Evolutionary conservation across 2,797 vertebrate genomes (phyloP), one percentile per base, ranked within the genome.

Genomic region (Rhinoraja longicauda): DNA sequence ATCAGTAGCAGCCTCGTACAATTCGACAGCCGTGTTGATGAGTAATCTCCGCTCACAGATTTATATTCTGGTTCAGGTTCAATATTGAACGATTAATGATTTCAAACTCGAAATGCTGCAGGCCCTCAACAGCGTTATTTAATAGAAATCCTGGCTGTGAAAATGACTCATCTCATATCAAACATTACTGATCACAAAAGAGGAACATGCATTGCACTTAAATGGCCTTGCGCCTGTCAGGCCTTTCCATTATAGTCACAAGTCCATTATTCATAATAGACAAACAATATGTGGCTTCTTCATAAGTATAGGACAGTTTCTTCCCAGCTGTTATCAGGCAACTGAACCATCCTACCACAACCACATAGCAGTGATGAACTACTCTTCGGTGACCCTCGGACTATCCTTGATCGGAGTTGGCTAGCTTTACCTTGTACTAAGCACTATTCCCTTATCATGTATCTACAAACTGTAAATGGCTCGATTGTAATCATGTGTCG

Each of bases 181-280:
- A 86, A 62, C 3, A 64, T 62, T 64, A n/a, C n/a, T 57, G 29
- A 84, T 57, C 26, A 88, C 84, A 88, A 88, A 67, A 67, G 15
- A 88, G 59, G n/a, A 36, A 64, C 29, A 64, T 19, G 26, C n/a
- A 64, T 64, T 17, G 82, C 9, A 84, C n/a, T 12, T 53, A 0
- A 6, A n/a, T 84, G 26, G n/a, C 82, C 64, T 45, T 21, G 67
- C 19, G 36, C 39, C 72, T 12, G 32, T 12, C 19, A 91, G 8
- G 73, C 45, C 24, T 92, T 53, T 73, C 72, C 36, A 36, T 24
- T 90, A 12, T 5, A 86, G 57, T 64, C 7, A 64, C 82, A 91
- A 91, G 59, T 70, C 88, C 64, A 91, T 91, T 91, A 72, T 45
- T 36, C 13, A 13, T 91, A 72, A 39, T 72, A 24, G 88, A 91